Evolutionary conservation across 1,140 invertebrate genomes (phyloP).

Genomic region (Vanessa atalanta): DNA sequence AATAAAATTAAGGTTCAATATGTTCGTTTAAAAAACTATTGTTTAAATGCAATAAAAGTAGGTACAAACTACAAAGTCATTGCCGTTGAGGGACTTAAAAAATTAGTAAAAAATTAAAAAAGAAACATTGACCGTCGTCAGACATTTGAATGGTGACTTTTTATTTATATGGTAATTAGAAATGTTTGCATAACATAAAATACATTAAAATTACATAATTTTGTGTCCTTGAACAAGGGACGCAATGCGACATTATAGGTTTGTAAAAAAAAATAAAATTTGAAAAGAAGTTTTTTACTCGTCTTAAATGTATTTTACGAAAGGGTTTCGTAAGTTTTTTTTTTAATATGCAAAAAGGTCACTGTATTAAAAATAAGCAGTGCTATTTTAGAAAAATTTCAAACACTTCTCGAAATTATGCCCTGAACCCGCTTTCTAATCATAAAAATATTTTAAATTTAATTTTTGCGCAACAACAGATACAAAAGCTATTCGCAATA

Average conservation of each 20-base stretch:
- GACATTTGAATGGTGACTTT: slow-evolving; percentile 6
- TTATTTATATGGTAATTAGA: slow-evolving; percentile 10
- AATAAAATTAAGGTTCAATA: slow-evolving; percentile 1
- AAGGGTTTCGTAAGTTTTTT: neutral
- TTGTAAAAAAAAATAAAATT: neutral
- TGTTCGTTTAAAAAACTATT: slow-evolving; percentile 10
- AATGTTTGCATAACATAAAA: slow-evolving; percentile 23
- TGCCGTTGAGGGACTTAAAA: slow-evolving; percentile 4
- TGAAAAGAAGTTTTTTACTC: neutral
- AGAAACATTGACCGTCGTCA: neutral
- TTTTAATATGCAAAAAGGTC: neutral
- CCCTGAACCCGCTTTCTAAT: slow-evolving; percentile 8
- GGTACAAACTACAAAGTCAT: slow-evolving; percentile 9
- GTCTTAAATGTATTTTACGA: neutral
- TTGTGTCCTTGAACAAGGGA: slow-evolving; percentile 7
- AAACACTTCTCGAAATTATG: neutral
- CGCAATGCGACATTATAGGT: slow-evolving; percentile 11
- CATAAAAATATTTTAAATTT: neutral
- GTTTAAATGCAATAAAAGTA: neutral
- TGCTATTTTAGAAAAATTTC: neutral
- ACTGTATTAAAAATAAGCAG: neutral
- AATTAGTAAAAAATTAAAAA: slow-evolving; percentile 5
- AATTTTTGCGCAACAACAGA: slow-evolving; percentile 19
- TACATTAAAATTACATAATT: slow-evolving; percentile 8
- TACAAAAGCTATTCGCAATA: slow-evolving; percentile 24